Conservation (phyloP, 2,797 vertebrate genomes). For the Clarias platycephalus region DNA sequence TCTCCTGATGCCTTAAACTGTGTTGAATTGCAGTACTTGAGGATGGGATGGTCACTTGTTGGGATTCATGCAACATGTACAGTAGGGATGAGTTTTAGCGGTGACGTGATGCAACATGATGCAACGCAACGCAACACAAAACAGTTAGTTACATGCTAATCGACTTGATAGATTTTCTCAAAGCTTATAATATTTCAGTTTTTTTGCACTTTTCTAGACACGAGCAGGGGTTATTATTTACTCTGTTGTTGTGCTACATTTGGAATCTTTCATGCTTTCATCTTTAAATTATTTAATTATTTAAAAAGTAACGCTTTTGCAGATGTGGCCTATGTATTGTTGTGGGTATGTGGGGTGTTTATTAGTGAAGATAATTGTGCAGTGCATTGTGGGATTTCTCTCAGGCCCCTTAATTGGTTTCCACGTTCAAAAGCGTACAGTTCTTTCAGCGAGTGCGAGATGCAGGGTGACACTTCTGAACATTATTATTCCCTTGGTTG, state of each 20-base stretch:
- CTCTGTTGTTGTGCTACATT: constrained; percentile 22
- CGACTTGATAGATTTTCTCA: not conserved
- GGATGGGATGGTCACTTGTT: not conserved
- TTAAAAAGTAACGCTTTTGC: constrained; percentile 25
- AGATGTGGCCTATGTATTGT: constrained; percentile 23
- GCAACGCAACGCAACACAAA: not conserved
- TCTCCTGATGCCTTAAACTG: constrained; percentile 8
- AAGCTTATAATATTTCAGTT: not conserved
- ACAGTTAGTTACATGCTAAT: not conserved
- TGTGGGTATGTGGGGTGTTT: constrained; percentile 25
- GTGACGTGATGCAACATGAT: not conserved
- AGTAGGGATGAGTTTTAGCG: no score
- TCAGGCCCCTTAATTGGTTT: not conserved
- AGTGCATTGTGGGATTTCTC: constrained; percentile 32
- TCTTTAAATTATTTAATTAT: not conserved
- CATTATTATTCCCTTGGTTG: not conserved
- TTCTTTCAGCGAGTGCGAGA: constrained; percentile 2
- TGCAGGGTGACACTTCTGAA: not conserved
- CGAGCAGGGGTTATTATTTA: not conserved
- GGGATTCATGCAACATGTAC: not conserved
- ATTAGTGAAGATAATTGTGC: constrained; percentile 26
- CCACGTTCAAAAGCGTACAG: not conserved
- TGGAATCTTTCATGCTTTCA: constrained; percentile 2
- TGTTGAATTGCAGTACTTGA: not conserved
- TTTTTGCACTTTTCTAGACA: not conserved